Evolutionary conservation across 2,888 invertebrate genomes (phyloP), one percentile per base, ranked within the genome.

Genomic region (Horisme vitalbata): DNA sequence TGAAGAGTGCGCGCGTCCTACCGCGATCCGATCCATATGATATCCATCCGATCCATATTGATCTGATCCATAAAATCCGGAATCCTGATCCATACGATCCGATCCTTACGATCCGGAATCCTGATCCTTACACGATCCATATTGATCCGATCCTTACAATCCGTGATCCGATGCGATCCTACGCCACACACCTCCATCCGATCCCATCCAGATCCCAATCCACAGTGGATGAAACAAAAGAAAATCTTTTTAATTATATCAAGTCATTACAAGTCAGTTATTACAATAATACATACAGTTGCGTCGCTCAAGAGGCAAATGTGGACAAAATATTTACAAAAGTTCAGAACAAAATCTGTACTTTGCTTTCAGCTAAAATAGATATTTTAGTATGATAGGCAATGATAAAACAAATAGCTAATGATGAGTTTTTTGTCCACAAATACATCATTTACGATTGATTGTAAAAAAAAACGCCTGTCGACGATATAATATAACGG

Each of bases 141-240:
- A 46, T 34, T 34, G 43, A 45, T 46, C 47, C 32, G 45, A 52
- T 50, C 57, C 45, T 45, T 30, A 49, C 43, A 35, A 44, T 44
- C 43, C 48, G 34, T 31, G 48, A 48, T 48, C 47, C 41, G 33
- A 18, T 4, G 6, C 58, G 45, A 57, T 56, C 57, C 63, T 53
- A 61, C 55, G 57, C 45, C 51, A 49, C 54, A 52, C 53, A 56
- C 52, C 56, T 48, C 55, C 54, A 59, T 57, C 54, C 59, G 51
- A 59, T 68, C 67, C 66, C 58, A 65, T 68, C 65, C 69, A 53
- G 81, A 85, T 68, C 73, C 82, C 81, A 83, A 86, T 86, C 88
- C 88, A 88, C 83, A 89, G 88, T 72, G 87, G 88, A 88, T 89
- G 89, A 87, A 89, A 89, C 88, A 89, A 89, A 89, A 89, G 85